A percentile compares a stretch with the other conserved stretches of the same genome.
phyloP scores from a whole-genome alignment of 2,113 vertebrate species.

The Corythornis cristatus region DNA sequence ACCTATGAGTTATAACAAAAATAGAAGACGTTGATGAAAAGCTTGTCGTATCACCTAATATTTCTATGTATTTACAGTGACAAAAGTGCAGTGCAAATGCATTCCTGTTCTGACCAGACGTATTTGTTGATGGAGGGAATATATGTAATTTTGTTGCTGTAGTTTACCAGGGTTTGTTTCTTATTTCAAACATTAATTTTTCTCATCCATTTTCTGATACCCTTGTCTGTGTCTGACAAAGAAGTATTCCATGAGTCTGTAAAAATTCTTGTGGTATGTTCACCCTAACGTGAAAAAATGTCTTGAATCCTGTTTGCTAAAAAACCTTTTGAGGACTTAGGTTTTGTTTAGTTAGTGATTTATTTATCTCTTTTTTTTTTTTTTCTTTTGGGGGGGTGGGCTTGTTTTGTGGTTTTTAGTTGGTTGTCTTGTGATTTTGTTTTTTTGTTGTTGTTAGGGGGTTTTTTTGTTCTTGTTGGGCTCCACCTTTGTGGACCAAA shows the following conservation, averaged over 20 bases:
- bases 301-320: not conserved
- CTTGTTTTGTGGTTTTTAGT: no score
- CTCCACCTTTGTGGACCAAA: not conserved
- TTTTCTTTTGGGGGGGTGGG: not conserved
- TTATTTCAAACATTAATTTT: not conserved
- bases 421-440: no score
- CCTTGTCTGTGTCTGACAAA: not conserved
- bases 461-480: not conserved
- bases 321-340: not conserved
- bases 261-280: not conserved
- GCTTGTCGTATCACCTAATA: not conserved
- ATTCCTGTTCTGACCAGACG: not conserved
- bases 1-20: not conserved
- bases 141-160: not conserved
- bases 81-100: not conserved
- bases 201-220: not conserved
- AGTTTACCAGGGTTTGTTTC: not conserved
- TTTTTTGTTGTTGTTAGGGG: no score
- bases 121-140: not conserved
- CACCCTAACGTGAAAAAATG: not conserved
- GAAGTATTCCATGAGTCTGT: not conserved
- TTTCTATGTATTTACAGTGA: not conserved
- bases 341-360: not conserved
- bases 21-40: not conserved
- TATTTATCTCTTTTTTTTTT: not conserved